Percentiles rank a stretch among this genome's conserved stretches.
These are phyloP conservation scores for Zaprionus africanus DNA, from an alignment of 1,140 invertebrate genomes.

Conservation along the genomic window DNA sequence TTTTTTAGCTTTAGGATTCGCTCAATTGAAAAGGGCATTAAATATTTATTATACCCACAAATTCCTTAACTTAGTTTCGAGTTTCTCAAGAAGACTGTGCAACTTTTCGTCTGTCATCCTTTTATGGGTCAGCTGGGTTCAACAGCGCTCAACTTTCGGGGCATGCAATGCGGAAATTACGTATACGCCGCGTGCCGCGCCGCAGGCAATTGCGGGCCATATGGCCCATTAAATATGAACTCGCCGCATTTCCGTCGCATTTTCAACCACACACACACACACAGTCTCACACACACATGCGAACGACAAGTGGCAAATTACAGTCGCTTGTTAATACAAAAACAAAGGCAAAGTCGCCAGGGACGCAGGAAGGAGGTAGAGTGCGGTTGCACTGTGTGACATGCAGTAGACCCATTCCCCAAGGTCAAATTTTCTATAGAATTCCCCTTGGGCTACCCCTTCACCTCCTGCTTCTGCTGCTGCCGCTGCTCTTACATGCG, in stretches of 20 bases:
- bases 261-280: conserved; percentile 24
- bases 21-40: not conserved
- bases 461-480: not conserved
- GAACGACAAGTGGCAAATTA: conserved; percentile 56
- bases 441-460: not conserved
- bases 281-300: not conserved
- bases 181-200: conserved; percentile 44
- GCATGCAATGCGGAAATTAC: conserved; percentile 60
- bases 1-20: too few species aligned
- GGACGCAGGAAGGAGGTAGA: not conserved
- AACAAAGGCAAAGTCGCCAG: conserved; percentile 5
- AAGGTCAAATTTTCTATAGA: conserved; percentile 45
- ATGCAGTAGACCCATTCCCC: conserved; percentile 19
- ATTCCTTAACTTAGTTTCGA: not conserved
- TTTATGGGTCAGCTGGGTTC: conserved; percentile 47
- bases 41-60: not conserved
- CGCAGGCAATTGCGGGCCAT: conserved; percentile 50
- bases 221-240: conserved; percentile 66
- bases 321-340: conserved; percentile 37
- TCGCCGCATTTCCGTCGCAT: conserved; percentile 70
- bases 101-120: not conserved
- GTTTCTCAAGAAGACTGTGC: not conserved
- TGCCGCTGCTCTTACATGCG: conserved; percentile 48
- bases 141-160: conserved; percentile 32
- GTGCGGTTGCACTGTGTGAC: conserved; percentile 15